A percentile compares a stretch with the other conserved stretches of the same genome.
Evolutionary conservation across 2,888 invertebrate genomes (phyloP).

Genomic region (Drosophila buzzatii): DNA sequence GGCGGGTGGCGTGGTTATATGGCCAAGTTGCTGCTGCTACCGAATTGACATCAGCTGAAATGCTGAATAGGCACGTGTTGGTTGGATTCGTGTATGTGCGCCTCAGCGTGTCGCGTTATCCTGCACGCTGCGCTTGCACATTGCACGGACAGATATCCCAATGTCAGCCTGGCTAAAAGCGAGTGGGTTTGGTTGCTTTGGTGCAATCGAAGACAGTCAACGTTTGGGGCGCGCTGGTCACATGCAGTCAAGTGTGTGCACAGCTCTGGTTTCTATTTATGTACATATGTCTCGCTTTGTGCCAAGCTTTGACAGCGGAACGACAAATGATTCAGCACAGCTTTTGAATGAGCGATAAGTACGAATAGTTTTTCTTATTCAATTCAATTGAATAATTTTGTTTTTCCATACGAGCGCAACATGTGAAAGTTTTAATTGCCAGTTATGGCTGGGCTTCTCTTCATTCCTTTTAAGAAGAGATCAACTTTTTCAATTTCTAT

Average conservation of each 20-base stretch:
- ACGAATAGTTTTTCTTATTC: slow-evolving; percentile 20
- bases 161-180: slow-evolving; percentile 1
- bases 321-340: slow-evolving; percentile 25
- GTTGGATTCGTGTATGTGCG: slow-evolving; percentile 8
- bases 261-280: slow-evolving; percentile 50
- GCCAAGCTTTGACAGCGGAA: slow-evolving; percentile 23
- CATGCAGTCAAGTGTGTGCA: slow-evolving; percentile 52
- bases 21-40: not conserved
- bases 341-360: slow-evolving; percentile 11
- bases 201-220: not conserved
- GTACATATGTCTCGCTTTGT: slow-evolving; percentile 42
- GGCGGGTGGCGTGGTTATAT: not conserved
- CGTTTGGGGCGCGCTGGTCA: slow-evolving; percentile 29
- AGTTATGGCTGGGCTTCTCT: not conserved
- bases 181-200: not conserved
- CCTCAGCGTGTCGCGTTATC: slow-evolving; percentile 33
- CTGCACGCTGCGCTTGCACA: slow-evolving; percentile 56
- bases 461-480: not conserved
- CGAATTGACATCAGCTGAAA: not conserved
- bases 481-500: no score
- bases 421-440: not conserved
- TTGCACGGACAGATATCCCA: slow-evolving; percentile 47
- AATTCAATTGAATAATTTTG: slow-evolving; percentile 8
- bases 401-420: not conserved
- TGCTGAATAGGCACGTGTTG: slow-evolving; percentile 59